These are phyloP conservation scores for Scomber japonicus DNA, from an alignment of 2,113 vertebrate species.

Conservation along the genomic window DNA sequence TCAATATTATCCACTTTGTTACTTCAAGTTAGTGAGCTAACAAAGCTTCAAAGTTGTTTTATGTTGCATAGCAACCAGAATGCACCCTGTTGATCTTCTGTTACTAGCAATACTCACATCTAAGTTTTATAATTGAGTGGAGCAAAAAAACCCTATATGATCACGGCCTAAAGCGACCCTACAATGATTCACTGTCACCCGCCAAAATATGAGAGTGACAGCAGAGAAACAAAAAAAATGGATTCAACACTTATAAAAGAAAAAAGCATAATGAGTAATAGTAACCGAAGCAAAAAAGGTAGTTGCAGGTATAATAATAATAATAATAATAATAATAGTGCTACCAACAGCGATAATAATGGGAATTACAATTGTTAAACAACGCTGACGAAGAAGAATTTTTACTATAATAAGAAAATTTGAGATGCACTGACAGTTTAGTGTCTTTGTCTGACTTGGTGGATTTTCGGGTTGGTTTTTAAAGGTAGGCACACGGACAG, in stretches of 20 bases:
- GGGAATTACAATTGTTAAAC: constrained; percentile 76
- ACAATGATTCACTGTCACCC: constrained; percentile 28
- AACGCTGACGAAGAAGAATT: constrained; percentile 69
- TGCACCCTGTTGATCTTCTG: constrained; percentile 71
- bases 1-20: constrained; percentile 35
- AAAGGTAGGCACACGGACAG: constrained; percentile 92
- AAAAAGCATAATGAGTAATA: constrained; percentile 75
- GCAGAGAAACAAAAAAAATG: constrained; percentile 46
- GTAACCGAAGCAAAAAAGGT: constrained; percentile 72
- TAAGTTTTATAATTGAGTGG: constrained; percentile 31
- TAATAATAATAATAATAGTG: constrained; percentile 20
- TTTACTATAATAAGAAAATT: constrained; percentile 79
- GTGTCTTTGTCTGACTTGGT: constrained; percentile 79
- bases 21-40: constrained; percentile 44
- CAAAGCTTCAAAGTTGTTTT: constrained; percentile 60
- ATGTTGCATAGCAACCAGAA: constrained; percentile 81
- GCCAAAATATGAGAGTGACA: constrained; percentile 28
- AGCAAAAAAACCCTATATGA: constrained; percentile 41
- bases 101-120: constrained; percentile 59
- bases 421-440: constrained; percentile 81
- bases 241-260: constrained; percentile 52
- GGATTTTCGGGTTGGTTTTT: constrained; percentile 78
- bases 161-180: constrained; percentile 31
- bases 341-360: constrained; percentile 78
- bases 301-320: constrained; percentile 77